A percentile compares a stretch with the other conserved stretches of the same genome.
These are phyloP conservation scores for Sabellastarte sp. DNA, from an alignment of 2,888 invertebrate species.

Conservation along the genomic window DNA sequence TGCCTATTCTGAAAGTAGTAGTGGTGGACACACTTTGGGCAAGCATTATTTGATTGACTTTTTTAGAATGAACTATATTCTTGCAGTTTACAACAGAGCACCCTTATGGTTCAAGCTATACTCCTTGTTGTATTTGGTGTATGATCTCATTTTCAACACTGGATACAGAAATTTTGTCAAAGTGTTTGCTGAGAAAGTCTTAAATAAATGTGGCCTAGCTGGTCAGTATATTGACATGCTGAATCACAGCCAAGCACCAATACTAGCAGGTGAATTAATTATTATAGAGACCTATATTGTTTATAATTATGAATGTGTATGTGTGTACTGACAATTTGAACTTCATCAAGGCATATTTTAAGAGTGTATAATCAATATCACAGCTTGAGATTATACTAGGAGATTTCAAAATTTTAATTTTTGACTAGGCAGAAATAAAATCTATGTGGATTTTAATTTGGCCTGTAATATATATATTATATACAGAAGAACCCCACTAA, in stretches of 20 bases:
- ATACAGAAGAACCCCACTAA: too few species aligned
- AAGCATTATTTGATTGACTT: constrained; percentile 42
- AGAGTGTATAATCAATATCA: too few species aligned
- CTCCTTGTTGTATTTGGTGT: constrained; percentile 35
- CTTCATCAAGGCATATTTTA: too few species aligned
- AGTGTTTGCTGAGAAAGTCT: constrained; percentile 31
- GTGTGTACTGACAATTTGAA: too few species aligned
- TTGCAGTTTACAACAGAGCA: constrained; percentile 35
- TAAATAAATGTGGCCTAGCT: constrained; percentile 33
- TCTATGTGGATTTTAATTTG: too few species aligned
- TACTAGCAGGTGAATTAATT: constrained; percentile 44
- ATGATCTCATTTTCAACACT: constrained; percentile 35
- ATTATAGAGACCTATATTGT: too few species aligned
- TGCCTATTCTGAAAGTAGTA: neutral
- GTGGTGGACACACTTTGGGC: neutral
- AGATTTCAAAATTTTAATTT: too few species aligned
- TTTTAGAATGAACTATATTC: constrained; percentile 36
- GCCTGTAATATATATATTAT: too few species aligned
- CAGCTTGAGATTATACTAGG: too few species aligned
- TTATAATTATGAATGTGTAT: too few species aligned
- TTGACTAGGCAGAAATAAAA: too few species aligned
- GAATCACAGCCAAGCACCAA: constrained; percentile 34
- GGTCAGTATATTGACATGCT: constrained; percentile 43
- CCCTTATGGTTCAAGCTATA: constrained; percentile 39
- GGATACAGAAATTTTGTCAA: constrained; percentile 33